A percentile compares a stretch with the other conserved stretches of the same genome.
Evolutionary conservation across 2,797 vertebrate genomes (phyloP).

Genomic region (Podarcis siculus): DNA sequence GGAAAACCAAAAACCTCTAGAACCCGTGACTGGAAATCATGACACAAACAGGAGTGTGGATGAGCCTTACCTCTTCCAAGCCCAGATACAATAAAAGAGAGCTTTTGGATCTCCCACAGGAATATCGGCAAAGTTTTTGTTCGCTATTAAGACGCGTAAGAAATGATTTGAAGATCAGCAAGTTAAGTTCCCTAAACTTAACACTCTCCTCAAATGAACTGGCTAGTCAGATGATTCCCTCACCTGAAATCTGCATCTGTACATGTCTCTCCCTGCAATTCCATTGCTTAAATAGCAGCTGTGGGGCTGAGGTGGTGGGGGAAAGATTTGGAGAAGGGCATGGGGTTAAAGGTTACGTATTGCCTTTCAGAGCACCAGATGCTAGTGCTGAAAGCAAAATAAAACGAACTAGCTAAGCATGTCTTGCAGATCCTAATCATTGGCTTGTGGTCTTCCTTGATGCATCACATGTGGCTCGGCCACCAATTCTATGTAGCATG

Average conservation of each 20-base stretch:
- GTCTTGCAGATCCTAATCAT: not conserved
- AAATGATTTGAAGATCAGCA: not conserved
- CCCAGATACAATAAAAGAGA: too few relatives aligned
- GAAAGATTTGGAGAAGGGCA: not conserved
- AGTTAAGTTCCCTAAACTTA: not conserved
- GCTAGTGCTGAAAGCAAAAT: not conserved
- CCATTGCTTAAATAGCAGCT: not conserved
- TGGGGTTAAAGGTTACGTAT: not conserved
- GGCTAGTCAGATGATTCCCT: not conserved
- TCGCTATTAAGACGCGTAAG: not conserved
- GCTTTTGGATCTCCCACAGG: too few relatives aligned
- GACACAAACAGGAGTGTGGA: too few relatives aligned
- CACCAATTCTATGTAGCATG: not conserved
- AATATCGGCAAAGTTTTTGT: not conserved
- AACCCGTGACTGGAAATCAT: too few relatives aligned
- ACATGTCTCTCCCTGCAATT: not conserved
- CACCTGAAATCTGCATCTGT: not conserved
- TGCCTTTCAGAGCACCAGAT: not conserved
- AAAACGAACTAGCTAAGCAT: not conserved
- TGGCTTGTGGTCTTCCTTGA: not conserved
- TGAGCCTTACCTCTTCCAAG: too few relatives aligned
- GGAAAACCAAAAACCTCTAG: too few relatives aligned
- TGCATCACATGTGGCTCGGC: not conserved
- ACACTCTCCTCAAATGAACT: not conserved
- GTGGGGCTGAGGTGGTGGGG: not conserved